phyloP scores from a whole-genome alignment of 2,113 vertebrate species.

The Aix galericulata region DNA sequence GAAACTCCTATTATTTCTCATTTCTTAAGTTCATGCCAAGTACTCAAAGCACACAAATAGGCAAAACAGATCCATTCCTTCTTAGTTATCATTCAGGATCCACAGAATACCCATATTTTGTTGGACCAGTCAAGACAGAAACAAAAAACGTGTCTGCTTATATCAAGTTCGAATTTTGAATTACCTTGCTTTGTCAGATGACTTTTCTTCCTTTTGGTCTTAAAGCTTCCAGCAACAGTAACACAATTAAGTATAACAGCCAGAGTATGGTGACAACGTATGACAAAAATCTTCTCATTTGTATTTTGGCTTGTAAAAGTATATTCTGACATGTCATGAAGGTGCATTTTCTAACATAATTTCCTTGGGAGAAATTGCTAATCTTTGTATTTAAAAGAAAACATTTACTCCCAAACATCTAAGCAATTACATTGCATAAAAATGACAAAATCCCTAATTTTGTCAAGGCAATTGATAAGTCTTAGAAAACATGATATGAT shows the following conservation, averaged over 20 bases:
- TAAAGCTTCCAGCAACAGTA: neutral
- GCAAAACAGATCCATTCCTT: slow-evolving; percentile 40
- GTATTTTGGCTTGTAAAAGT: neutral
- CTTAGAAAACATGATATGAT: slow-evolving; percentile 75
- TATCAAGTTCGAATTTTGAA: slow-evolving; percentile 36
- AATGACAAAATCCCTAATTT: slow-evolving; percentile 71
- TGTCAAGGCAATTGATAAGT: slow-evolving; percentile 73
- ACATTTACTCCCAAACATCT: slow-evolving; percentile 53
- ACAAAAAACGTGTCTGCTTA: slow-evolving; percentile 26
- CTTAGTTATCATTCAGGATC: neutral
- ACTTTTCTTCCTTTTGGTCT: slow-evolving; percentile 18
- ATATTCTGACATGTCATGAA: slow-evolving; percentile 35
- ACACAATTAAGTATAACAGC: neutral
- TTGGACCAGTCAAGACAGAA: slow-evolving; percentile 22
- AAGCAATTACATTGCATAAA: slow-evolving; percentile 42
- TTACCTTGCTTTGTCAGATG: neutral
- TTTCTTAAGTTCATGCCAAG: slow-evolving; percentile 27
- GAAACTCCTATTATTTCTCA: neutral
- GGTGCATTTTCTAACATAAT: slow-evolving; percentile 5
- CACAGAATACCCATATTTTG: neutral
- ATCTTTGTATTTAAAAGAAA: slow-evolving; percentile 50
- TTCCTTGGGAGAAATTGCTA: slow-evolving; percentile 25
- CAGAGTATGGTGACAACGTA: neutral
- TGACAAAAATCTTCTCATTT: slow-evolving; percentile 42
- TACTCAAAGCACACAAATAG: neutral